Base-by-base conservation (phyloP, 1,140 invertebrate genomes). In the Anoplolepis gracilipes region DNA sequence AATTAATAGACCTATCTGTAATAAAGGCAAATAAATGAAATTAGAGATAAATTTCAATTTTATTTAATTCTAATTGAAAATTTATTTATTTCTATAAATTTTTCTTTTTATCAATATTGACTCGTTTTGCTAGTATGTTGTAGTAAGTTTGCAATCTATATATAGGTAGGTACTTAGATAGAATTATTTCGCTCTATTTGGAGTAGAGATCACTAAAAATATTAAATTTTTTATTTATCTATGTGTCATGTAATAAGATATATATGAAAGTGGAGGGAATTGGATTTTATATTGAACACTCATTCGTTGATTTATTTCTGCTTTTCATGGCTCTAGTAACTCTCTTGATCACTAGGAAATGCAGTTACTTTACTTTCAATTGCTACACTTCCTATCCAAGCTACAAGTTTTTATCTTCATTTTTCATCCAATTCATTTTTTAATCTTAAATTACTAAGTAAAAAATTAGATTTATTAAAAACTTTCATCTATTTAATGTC, bases 281-380 rank as follows among this genome's bases (percentile, higher is more conserved):
- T 81, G 67, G 67, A 82, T 82, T 82, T 82, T 82, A 82, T 39
- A 82, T 82, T 82, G 78, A 59, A 82, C 65, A 33, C 65, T 72
- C 36, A 67, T 28, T 22, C 65, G 53, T 82, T 82, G 67, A 72
- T 73, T 73, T 67, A 59, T 30, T 59, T 69, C 65, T 81, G 30
- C 16, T n/a, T 25, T 28, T n/a, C 36, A 39, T 61, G 25, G 67
- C 67, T 7, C 28, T n/a, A 28, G 8, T 33, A 57, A 46, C 53
- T 82, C 28, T 82, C 39, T 73, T 53, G 36, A 82, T 73, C 67
- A n/a, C 25, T 19, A 33, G 19, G 65, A 81, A 81, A 25, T 25
- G 19, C 36, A 73, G 25, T 57, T 72, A 69, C 64, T 55, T 69
- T 55, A 42, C 7, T 36, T 16, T 39, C 53, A 33, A 72, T 82